Base-by-base conservation (phyloP, 1,140 invertebrate species). In the Drosophila setifemur region DNA sequence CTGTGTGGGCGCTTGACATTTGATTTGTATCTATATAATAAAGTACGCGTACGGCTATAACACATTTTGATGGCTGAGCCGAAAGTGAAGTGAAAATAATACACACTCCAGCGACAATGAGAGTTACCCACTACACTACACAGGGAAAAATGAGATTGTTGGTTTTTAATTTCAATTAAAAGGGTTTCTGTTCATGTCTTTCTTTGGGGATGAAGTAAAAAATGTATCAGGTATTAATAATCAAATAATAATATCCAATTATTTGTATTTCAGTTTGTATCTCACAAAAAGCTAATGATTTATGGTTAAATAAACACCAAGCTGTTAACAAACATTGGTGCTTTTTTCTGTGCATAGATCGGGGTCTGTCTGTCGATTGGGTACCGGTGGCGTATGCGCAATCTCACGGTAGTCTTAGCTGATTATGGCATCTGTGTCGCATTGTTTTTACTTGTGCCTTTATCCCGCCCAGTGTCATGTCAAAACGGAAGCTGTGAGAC, bases 401-500 rank as follows among this genome's bases (percentile, higher is more conserved):
- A 76, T 82, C 37, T 68, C 54, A 47, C 70, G 70, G 49, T 25
- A 52, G 19, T 58, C 12, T 31, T 11, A 7, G 28, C 54, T 69
- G 78, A 78, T 70, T 82, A 78, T 82, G 63, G 73, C 78, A 83
- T 69, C 58, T 52, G 57, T 50, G 57, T 64, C 57, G 57, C 78
- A 82, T 78, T 61, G 57, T 83, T 61, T 71, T 16, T 53, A n/a
- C 21, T 40, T 55, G 54, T 61, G n/a, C 26, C 45, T 50, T 43
- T 43, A 35, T 53, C 52, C 68, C 21, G 33, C 57, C 42, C 49
- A 54, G 39, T 37, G 42, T 63, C 67, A 47, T 66, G 49, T 60
- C 70, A 45, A 83, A 85, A 86, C 79, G 79, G 79, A 85, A 85
- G 79, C 79, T 79, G 81, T 70, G 79, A 76, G 52, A 74, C 45